These are phyloP conservation scores for Chaetura pelagica DNA, from an alignment of 2,113 vertebrate genomes.

Conservation along the genomic window DNA sequence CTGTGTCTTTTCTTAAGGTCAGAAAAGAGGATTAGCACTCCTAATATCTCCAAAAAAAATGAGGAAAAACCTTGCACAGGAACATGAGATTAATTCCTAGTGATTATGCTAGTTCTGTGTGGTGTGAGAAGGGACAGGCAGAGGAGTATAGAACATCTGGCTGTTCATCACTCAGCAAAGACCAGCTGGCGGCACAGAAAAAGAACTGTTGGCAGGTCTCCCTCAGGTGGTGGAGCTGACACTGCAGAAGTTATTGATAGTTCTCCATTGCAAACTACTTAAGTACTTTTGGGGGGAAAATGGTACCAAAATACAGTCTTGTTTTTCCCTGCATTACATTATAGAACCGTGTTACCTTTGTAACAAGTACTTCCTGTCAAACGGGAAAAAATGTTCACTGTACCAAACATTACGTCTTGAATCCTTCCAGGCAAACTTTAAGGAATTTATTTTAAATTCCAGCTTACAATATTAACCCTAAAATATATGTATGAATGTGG, in stretches of 20 bases:
- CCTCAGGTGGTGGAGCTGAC: not conserved
- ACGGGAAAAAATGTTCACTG: not conserved
- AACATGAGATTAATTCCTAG: not conserved
- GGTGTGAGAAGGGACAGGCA: not conserved
- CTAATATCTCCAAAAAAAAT: not conserved
- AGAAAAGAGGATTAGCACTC: not conserved
- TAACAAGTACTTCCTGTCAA: not conserved
- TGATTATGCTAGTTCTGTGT: accelerated
- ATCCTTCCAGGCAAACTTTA: not conserved
- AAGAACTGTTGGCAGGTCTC: not conserved
- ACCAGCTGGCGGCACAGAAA: not conserved
- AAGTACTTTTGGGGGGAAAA: not conserved
- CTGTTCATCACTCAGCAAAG: not conserved
- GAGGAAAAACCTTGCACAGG: not conserved
- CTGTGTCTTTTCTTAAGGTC: not conserved
- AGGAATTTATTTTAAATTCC: not conserved
- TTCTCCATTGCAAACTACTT: not conserved
- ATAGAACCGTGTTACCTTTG: not conserved
- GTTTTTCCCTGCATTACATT: not conserved
- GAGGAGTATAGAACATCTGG: not conserved
- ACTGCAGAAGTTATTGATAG: not conserved
- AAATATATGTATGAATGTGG: not conserved
- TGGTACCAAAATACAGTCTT: not conserved
- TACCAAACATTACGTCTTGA: not conserved
- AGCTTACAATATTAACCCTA: not conserved